Base-by-base conservation (phyloP, 2,113 vertebrate species). In the Lota lota region DNA sequence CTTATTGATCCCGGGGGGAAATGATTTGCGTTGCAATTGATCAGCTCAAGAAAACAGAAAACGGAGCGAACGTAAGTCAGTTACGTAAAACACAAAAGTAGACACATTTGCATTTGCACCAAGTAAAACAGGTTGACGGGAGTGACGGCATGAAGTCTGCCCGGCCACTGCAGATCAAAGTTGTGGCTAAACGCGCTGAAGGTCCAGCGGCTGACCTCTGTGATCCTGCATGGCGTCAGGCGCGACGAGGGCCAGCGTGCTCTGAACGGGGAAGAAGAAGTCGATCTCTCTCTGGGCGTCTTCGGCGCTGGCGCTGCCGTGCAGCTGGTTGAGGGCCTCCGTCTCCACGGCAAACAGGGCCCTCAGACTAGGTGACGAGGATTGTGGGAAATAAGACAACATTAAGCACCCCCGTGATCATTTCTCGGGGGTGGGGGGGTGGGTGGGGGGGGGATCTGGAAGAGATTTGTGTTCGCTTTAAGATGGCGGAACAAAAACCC, bases 171-270 rank as follows among this genome's bases (percentile, higher is more conserved):
- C n/a, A 63, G 28, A 63, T 18, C 16, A 18, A n/a, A 36, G 16
- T 18, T 20, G n/a, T n/a, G 61, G 10, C n/a, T 63, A 63, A 18
- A 62, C 19, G 28, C 4, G 40, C 12, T 10, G 8, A 8, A 8
- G 40, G 7, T n/a, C n/a, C n/a, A n/a, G 40, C 6, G 40, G 40
- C 40, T 47, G 8, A 93, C 92, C 90, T 91, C 28, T 86, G 75
- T 91, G 86, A n/a, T 90, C 69, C 63, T 90, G 77, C 73, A 85
- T 24, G n/a, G 84, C 87, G 56, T 92, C 85, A 0, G 92, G 93
- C 83, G 93, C 93, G 69, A 94, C 91, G 51, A 92, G 77, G 3
- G 92, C 92, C 77, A 94, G 84, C 0, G 92, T 94, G 20, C 70
- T 75, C 73, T 94, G 87, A 58, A 65, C 75, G 17, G 90, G 90